Conservation (phyloP, 1,140 invertebrate species). For the Drosophila pseudoobscura region DNA sequence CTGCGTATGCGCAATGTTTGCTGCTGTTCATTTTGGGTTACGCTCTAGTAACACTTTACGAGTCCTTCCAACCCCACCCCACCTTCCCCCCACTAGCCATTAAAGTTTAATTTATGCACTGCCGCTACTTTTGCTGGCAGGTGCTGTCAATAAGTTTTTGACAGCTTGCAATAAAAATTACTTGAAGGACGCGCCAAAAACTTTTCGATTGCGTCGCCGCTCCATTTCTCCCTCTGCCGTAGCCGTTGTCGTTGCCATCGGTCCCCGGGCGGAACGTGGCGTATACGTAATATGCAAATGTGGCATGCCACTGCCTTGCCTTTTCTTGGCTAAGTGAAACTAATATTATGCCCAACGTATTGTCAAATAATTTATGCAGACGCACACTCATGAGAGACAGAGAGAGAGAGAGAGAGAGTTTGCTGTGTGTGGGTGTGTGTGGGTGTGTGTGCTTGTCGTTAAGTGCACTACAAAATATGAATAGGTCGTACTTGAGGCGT, state of each 20-base stretch:
- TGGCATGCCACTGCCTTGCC: background rate
- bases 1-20: constrained; percentile 67
- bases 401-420: background rate
- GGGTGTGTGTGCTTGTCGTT: constrained; percentile 50
- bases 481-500: constrained; percentile 63
- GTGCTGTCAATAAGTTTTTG: constrained; percentile 65
- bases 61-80: too few relatives aligned
- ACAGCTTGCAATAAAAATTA: constrained; percentile 59
- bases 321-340: constrained; percentile 55
- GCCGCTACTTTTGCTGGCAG: constrained; percentile 48
- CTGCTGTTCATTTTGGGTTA: constrained; percentile 19
- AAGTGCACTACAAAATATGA: constrained; percentile 74
- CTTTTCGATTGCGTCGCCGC: constrained; percentile 37
- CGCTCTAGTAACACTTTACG: constrained; percentile 6
- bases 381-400: constrained; percentile 10
- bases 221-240: background rate
- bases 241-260: constrained; percentile 4
- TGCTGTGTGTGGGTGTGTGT: constrained; percentile 9
- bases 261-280: constrained; percentile 36
- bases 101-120: constrained; percentile 58
- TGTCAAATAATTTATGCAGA: constrained; percentile 78
- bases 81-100: constrained; percentile 23
- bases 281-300: constrained; percentile 77
- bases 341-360: constrained; percentile 74
- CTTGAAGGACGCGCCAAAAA: constrained; percentile 51